Percentiles rank a stretch among this genome's conserved stretches.
phyloP scores from a whole-genome alignment of 2,113 vertebrate species.

The Leptobrachium leishanense region DNA sequence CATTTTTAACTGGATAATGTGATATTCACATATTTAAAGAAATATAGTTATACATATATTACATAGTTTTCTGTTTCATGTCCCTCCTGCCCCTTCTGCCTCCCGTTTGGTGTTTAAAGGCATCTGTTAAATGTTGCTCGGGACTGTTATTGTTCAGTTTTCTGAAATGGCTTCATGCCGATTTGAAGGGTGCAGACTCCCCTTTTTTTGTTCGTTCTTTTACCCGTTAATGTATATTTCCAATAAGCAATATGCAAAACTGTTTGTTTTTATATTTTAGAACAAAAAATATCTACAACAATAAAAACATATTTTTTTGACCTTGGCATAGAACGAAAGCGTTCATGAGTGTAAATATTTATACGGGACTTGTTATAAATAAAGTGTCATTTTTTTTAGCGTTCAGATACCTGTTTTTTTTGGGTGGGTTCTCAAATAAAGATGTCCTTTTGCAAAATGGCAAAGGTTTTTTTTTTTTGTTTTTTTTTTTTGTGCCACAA shows the following conservation, averaged over 20 bases:
- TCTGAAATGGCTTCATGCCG: neutral
- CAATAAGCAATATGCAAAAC: slow-evolving; percentile 36
- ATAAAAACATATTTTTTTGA: slow-evolving; percentile 41
- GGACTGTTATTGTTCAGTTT: neutral
- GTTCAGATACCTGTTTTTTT: slow-evolving; percentile 34
- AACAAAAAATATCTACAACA: slow-evolving; percentile 15
- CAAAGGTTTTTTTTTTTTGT: slow-evolving; percentile 21
- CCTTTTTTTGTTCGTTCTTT: neutral
- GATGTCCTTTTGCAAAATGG: slow-evolving; percentile 37
- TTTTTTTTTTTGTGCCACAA: slow-evolving; percentile 30
- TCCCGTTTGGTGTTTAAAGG: neutral
- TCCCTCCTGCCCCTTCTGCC: neutral
- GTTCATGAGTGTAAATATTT: slow-evolving; percentile 38
- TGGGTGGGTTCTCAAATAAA: slow-evolving; percentile 39
- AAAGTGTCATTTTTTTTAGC: slow-evolving; percentile 43
- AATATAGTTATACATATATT: neutral
- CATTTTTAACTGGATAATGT: slow-evolving; percentile 14
- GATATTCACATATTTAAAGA: slow-evolving; percentile 16
- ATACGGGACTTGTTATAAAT: slow-evolving; percentile 30
- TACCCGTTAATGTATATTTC: slow-evolving; percentile 29
- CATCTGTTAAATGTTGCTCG: neutral
- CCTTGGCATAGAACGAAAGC: slow-evolving; percentile 23
- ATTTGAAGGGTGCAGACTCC: neutral
- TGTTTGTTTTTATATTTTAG: slow-evolving; percentile 35
- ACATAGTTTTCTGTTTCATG: neutral